phyloP scores from a whole-genome alignment of 2,797 vertebrate species.

The Cyprinella venusta region DNA sequence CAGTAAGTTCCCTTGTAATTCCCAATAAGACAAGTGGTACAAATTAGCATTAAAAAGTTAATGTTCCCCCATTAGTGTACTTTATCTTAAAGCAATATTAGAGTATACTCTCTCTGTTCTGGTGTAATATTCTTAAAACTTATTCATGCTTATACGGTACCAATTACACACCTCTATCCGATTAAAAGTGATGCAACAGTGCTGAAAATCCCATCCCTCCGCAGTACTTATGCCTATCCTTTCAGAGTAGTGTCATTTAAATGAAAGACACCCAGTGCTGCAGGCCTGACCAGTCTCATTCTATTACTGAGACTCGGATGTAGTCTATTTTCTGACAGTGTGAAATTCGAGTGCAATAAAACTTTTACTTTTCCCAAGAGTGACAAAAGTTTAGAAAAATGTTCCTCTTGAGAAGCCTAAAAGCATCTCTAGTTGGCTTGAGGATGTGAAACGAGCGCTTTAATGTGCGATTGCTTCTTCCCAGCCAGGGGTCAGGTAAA shows the following conservation, averaged over 20 bases:
- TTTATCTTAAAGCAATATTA: constrained; percentile 47
- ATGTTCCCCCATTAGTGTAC: constrained; percentile 31
- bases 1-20: constrained; percentile 29
- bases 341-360: constrained; percentile 38
- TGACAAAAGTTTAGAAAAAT: constrained; percentile 43
- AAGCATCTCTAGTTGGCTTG: constrained; percentile 24
- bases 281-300: constrained; percentile 43
- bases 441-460: constrained; percentile 37
- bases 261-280: constrained; percentile 46
- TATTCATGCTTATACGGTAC: constrained; percentile 49
- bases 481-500: constrained; percentile 62
- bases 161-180: constrained; percentile 43
- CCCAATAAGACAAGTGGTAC: constrained; percentile 47
- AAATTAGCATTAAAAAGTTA: constrained; percentile 58
- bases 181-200: constrained; percentile 46
- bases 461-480: constrained; percentile 44
- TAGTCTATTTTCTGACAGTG: constrained; percentile 32
- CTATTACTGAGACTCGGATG: constrained; percentile 12
- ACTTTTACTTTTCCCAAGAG: constrained; percentile 23
- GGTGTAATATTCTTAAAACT: constrained; percentile 48
- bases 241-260: constrained; percentile 27
- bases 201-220: constrained; percentile 32
- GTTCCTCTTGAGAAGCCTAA: constrained; percentile 16
- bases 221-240: constrained; percentile 35
- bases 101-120: constrained; percentile 28